These are phyloP conservation scores for Elgaria multicarinata DNA, from an alignment of 2,113 vertebrate genomes.

Conservation along the genomic window DNA sequence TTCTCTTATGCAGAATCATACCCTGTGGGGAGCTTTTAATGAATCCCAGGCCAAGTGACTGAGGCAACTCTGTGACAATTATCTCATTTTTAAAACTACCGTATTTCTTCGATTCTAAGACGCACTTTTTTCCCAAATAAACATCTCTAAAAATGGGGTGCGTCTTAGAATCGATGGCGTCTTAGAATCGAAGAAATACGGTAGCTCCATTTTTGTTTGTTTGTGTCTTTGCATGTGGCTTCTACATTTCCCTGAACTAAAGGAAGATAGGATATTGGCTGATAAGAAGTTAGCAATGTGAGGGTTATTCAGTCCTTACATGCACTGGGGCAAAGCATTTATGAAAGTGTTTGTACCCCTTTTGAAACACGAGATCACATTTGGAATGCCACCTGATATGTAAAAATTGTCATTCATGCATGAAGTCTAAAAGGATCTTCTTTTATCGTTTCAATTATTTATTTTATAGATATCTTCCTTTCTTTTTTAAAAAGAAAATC, in stretches of 20 bases:
- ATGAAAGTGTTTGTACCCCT: not conserved
- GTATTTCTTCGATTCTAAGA: no score
- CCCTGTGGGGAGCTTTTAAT: slow-evolving; percentile 27
- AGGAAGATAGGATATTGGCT: not conserved
- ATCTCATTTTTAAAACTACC: not conserved
- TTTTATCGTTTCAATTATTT: not conserved
- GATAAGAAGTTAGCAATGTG: not conserved
- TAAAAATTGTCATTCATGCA: not conserved
- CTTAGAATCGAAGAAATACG: no score
- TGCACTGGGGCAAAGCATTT: not conserved
- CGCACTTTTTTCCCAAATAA: no score
- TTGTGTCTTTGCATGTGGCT: not conserved
- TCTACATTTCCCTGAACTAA: not conserved
- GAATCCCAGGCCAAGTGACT: not conserved
- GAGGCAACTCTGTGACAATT: not conserved
- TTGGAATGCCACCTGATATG: not conserved
- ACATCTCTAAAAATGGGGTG: no score
- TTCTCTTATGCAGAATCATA: not conserved
- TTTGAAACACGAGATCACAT: not conserved
- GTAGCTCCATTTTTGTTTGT: not conserved
- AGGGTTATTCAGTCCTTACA: not conserved
- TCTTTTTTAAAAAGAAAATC: not conserved
- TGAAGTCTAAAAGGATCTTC: not conserved
- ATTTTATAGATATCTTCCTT: not conserved
- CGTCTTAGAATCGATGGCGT: no score